Base-by-base conservation (phyloP, 2,113 vertebrate species). In the Ageneiosus marmoratus region DNA sequence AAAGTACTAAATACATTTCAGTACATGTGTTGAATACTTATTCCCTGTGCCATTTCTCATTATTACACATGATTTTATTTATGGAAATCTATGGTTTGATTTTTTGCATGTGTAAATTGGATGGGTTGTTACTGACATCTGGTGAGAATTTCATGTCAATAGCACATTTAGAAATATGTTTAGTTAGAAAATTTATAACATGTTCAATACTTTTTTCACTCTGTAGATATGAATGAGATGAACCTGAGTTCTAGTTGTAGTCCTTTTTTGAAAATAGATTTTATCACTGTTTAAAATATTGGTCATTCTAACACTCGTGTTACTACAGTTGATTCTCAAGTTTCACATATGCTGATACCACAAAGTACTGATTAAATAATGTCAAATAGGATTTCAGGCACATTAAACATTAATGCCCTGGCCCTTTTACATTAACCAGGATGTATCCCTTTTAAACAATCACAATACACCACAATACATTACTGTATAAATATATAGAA, bases 331-430 rank as follows among this genome's bases (percentile, higher is more conserved):
- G 83, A 86, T 86, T 29, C 24, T 62, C 70, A 72, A 51, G 24
- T 80, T 60, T 60, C 48, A 81, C 46, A 85, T 37, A 56, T 22
- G 65, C 53, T 24, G 34, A 60, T 56, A 60, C 70, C 46, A 77
- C 22, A 3, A 55, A 74, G 73, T 62, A 63, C 81, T 81, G 73
- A 83, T 83, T 83, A 81, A 85, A 77, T 56, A 50, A 48, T 80
- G 84, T 74, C 84, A 74, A 80, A 74, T 67, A 81, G 44, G 51
- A 83, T 81, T 86, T 80, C 78, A 76, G 76, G 74, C 79, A 80
- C 50, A 86, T 83, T 53, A 83, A 77, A 83, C 76, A 85, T 79
- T 80, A 77, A 72, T 67, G 79, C 72, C 77, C 46, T 46, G 80
- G 46, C 53, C 62, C 65, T 16, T 74, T 56, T 72, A 44, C 27